Conservation (phyloP, 1,140 invertebrate species). For the Yoshiicerus persimilis region DNA sequence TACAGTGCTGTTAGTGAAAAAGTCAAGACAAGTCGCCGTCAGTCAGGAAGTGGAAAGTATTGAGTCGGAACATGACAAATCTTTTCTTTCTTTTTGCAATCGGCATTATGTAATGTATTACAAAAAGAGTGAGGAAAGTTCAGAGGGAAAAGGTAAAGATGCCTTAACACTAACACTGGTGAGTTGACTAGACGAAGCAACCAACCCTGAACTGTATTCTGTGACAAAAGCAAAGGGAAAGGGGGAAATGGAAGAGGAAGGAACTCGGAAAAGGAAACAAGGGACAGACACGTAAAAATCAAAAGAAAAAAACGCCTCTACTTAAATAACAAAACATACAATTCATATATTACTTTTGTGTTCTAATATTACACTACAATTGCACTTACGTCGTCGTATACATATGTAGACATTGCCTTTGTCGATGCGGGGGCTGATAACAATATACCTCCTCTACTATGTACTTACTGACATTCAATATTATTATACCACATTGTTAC, state of each 20-base stretch:
- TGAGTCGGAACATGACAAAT: slow-evolving; percentile 16
- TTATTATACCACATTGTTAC: neutral
- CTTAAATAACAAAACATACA: neutral
- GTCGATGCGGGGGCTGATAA: neutral
- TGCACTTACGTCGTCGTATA: neutral
- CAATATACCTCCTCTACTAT: neutral
- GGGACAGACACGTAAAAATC: slow-evolving; percentile 7
- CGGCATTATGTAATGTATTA: neutral
- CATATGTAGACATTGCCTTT: neutral
- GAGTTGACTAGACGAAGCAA: neutral
- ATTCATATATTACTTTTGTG: neutral
- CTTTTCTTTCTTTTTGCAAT: slow-evolving; percentile 18
- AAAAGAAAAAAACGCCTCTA: neutral
- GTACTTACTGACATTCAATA: neutral
- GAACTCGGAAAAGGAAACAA: slow-evolving; percentile 16
- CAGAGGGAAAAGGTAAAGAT: neutral
- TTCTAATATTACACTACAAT: neutral
- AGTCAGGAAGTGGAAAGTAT: slow-evolving; percentile 10
- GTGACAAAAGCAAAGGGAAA: neutral
- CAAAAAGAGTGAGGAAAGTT: neutral
- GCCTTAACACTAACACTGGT: neutral
- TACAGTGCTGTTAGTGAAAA: neutral
- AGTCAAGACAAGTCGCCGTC: neutral
- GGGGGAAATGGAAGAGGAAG: slow-evolving; percentile 11
- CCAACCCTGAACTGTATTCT: neutral